Evolutionary conservation across 1,140 invertebrate species (phyloP), one percentile per base, ranked within the genome.

Genomic region (Thereuonema tuberculata): DNA sequence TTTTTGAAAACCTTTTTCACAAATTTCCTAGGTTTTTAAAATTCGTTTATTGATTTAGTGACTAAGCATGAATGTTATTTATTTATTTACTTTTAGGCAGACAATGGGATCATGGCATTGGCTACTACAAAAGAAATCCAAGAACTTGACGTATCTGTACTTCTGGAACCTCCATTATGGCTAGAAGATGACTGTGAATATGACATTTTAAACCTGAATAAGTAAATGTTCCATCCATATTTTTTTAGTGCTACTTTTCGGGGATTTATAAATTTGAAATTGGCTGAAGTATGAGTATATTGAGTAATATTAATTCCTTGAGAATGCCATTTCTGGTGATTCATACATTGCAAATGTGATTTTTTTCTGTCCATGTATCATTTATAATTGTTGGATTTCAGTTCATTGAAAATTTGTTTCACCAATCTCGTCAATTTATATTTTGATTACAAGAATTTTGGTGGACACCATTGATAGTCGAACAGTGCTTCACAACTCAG

Each of bases 71-170:
- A n/a, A n/a, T n/a, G n/a, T n/a, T n/a, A n/a, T n/a, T n/a, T n/a
- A n/a, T n/a, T n/a, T 37, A 9, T 37, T 37, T 37, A 5, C 17
- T 17, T 37, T 37, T 56, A 47, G 50, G 27, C 60, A 23, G 15
- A 55, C 70, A 68, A 59, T 67, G 87, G 84, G 29, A 76, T 89
- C 59, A 82, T 99, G 65, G 88, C 93, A 3, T 76, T 99, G 62
- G 88, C 93, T 15, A 98, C 93, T 61, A 91, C 91, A 1, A 83
- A 93, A 60, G 95, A 99, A 77, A 84, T 99, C 15, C 92, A 98
- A 75, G 95, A 99, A 76, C 85, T 99, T 77, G 93, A 98, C 74
- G 93, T 99, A 64, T 86, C 89, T 0, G 72, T 93, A 27, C 75
- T 98, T 27, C 72, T 89, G 1, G 87, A 93, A 69, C 83, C 91